phyloP scores from a whole-genome alignment of 2,797 vertebrate genomes.

The Graptemys geographica region DNA sequence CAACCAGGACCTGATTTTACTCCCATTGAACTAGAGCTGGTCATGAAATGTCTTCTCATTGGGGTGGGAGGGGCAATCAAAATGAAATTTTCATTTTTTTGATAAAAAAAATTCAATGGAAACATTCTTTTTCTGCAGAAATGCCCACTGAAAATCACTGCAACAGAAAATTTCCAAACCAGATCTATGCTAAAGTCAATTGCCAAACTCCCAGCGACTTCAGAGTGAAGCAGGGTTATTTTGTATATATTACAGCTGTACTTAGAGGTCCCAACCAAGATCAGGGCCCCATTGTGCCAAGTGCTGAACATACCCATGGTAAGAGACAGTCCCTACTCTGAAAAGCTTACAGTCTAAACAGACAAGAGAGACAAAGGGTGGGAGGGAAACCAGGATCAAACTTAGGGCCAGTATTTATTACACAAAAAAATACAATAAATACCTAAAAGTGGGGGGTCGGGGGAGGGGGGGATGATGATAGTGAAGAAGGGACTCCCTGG shows the following conservation, averaged over 20 bases:
- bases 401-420: neutral
- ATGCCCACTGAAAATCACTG: neutral
- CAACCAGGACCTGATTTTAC: rapidly evolving
- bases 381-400: neutral
- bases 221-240: neutral
- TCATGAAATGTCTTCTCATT: neutral
- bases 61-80: rapidly evolving
- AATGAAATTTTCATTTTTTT: neutral
- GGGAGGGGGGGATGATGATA: neutral
- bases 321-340: neutral
- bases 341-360: neutral
- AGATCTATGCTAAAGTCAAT: neutral
- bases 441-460: neutral
- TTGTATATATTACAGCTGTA: neutral
- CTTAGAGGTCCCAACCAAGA: neutral
- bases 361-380: neutral
- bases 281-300: neutral
- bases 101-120: neutral
- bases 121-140: neutral
- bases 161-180: neutral
- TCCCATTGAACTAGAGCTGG: neutral
- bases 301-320: neutral
- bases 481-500: neutral
- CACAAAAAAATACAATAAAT: neutral
- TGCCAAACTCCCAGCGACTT: neutral